Base-by-base conservation (phyloP, 2,888 invertebrate species). In the Volucella inanis region DNA sequence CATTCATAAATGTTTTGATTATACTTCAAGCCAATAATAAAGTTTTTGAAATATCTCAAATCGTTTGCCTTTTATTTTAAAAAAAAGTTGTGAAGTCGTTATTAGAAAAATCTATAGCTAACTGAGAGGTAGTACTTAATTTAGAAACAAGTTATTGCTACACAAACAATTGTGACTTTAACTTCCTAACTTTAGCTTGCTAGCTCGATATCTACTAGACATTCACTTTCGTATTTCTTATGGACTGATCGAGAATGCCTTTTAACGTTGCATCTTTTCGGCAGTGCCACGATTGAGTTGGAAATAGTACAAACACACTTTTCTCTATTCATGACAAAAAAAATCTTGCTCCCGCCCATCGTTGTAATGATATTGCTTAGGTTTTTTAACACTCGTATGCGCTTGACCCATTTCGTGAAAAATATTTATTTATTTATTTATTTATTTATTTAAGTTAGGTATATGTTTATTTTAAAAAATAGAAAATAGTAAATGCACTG, bases 141-240 rank as follows among this genome's bases (percentile, higher is more conserved):
- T n/a, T n/a, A n/a, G n/a, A n/a, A n/a, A n/a, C n/a, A 54, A 22
- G 22, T 8, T 4, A 38, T 68, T 54, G 70, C 18, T 54, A 57
- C 54, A 14, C n/a, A 43, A 52, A 41, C 43, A 71, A 59, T 59
- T 71, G 55, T 71, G 59, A 41, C 59, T 47, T 59, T 38, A 71
- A 38, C 55, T n/a, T n/a, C n/a, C n/a, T n/a, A n/a, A n/a, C n/a
- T n/a, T n/a, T n/a, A n/a, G n/a, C n/a, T 18, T 22, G 2, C 3
- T 22, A 22, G 18, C 18, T 2, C 2, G 1, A 3, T 22, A 22
- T 3, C 18, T 22, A 1, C 18, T 22, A 2, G 18, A 22, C 3
- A 22, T 22, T 18, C 18, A 18, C 18, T 22, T 22, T 22, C 18
- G 2, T 22, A 22, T 22, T 22, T 22, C 2, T 22, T 22, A 15